Evolutionary conservation across 2,113 vertebrate species (phyloP).

Genomic region (Petrocephalus microphthalmus): DNA sequence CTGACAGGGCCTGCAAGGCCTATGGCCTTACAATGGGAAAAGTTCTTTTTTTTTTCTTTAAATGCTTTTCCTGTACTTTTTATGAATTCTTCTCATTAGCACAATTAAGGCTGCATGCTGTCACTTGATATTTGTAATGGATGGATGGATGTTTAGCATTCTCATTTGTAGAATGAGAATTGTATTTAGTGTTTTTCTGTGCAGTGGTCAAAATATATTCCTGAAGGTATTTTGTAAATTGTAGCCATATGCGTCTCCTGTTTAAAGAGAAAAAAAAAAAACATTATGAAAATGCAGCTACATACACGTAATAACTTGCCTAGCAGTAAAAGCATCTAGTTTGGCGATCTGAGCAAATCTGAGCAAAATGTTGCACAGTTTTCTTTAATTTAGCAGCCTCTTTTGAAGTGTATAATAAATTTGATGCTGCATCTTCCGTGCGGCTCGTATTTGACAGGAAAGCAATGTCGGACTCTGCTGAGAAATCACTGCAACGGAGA

Average conservation of each 20-base stretch:
- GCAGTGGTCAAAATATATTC: not conserved
- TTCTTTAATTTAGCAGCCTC: not conserved
- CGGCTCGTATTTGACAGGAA: not conserved
- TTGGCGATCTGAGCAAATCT: not conserved
- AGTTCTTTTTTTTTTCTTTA: not conserved
- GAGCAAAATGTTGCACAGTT: not conserved
- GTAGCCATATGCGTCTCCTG: not conserved
- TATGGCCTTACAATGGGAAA: too few relatives aligned
- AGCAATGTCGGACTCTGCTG: not conserved
- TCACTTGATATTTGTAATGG: not conserved
- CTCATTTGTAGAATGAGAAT: not conserved
- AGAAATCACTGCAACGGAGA: not conserved
- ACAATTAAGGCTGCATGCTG: not conserved
- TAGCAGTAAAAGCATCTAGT: not conserved
- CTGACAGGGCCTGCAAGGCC: too few relatives aligned
- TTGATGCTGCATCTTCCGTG: not conserved
- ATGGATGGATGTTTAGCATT: not conserved
- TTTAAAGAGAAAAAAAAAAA: not conserved
- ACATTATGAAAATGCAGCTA: not conserved
- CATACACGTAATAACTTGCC: not conserved
- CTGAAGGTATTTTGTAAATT: not conserved
- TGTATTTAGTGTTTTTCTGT: not conserved
- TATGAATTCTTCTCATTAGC: not conserved
- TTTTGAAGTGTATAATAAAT: not conserved
- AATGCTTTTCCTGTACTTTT: not conserved